A percentile compares a stretch with the other conserved stretches of the same genome.
These are phyloP conservation scores for Xylophagus ater DNA, from an alignment of 2,888 invertebrate genomes.

Conservation along the genomic window DNA sequence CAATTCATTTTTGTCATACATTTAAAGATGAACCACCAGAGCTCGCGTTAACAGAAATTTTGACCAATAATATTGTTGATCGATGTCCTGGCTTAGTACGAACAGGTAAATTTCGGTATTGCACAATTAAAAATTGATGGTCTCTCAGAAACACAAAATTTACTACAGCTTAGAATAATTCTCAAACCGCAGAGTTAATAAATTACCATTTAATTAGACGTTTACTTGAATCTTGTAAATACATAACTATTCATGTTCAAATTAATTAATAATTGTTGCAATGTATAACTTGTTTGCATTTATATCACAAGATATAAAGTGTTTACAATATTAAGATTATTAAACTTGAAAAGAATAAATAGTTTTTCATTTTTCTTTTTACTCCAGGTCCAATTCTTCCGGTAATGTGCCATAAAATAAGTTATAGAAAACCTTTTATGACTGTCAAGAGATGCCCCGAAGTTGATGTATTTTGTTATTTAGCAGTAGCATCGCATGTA, in stretches of 20 bases:
- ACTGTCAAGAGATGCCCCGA: constrained; percentile 43
- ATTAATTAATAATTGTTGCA: too few relatives aligned
- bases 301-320: too few relatives aligned
- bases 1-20: constrained; percentile 37
- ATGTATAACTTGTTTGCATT: too few relatives aligned
- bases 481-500: constrained; percentile 42
- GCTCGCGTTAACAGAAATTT: constrained; percentile 39
- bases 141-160: not conserved
- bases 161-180: too few relatives aligned
- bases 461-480: constrained; percentile 45
- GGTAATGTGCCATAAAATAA: constrained; percentile 41
- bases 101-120: constrained; percentile 25
- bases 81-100: constrained; percentile 41
- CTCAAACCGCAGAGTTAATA: too few relatives aligned
- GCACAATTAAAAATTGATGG: not conserved
- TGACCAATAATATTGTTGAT: constrained; percentile 34
- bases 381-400: constrained; percentile 40
- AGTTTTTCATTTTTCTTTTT: not conserved
- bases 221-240: too few relatives aligned
- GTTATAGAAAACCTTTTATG: constrained; percentile 44
- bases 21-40: constrained; percentile 41
- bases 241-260: too few relatives aligned
- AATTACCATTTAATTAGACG: too few relatives aligned
- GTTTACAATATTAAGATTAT: too few relatives aligned
- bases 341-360: too few relatives aligned